Percentiles rank a stretch among this genome's conserved stretches.
Conservation (phyloP, 2,888 invertebrate species). For the Alcis repandata region DNA sequence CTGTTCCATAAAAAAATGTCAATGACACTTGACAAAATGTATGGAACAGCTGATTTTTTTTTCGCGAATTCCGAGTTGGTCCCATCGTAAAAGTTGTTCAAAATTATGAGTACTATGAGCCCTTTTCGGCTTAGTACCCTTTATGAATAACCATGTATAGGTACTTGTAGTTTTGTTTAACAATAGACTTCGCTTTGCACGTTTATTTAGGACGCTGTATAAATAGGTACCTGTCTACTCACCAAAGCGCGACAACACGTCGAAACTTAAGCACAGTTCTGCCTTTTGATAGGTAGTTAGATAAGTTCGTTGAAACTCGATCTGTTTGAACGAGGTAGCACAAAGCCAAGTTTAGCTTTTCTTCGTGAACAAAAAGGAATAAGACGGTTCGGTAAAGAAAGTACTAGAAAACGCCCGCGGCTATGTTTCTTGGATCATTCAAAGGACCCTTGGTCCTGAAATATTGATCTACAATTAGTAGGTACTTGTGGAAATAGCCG, state of each 20-base stretch:
- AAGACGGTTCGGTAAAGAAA: neutral
- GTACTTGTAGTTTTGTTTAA: neutral
- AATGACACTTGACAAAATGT: no score
- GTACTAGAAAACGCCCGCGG: constrained; percentile 3
- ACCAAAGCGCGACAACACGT: constrained; percentile 16
- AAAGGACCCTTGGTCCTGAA: neutral
- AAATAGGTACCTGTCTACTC: constrained; percentile 19
- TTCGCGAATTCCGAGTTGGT: no score
- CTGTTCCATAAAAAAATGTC: no score
- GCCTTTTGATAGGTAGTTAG: constrained; percentile 15
- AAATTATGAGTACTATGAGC: no score
- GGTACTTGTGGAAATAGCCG: no score
- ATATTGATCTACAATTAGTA: no score
- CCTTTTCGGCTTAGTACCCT: no score
- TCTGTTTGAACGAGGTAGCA: constrained; percentile 18
- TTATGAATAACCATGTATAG: no score
- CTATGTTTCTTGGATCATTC: neutral
- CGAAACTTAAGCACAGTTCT: constrained; percentile 19
- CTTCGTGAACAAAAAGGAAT: constrained; percentile 15
- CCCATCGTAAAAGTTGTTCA: no score
- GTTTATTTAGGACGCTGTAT: constrained; percentile 7
- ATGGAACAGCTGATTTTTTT: no score
- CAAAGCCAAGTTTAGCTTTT: constrained; percentile 12
- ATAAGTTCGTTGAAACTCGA: constrained; percentile 24
- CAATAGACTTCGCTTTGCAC: constrained; percentile 1